phyloP scores from a whole-genome alignment of 2,888 invertebrate genomes.

The Leucoptera coffeella region DNA sequence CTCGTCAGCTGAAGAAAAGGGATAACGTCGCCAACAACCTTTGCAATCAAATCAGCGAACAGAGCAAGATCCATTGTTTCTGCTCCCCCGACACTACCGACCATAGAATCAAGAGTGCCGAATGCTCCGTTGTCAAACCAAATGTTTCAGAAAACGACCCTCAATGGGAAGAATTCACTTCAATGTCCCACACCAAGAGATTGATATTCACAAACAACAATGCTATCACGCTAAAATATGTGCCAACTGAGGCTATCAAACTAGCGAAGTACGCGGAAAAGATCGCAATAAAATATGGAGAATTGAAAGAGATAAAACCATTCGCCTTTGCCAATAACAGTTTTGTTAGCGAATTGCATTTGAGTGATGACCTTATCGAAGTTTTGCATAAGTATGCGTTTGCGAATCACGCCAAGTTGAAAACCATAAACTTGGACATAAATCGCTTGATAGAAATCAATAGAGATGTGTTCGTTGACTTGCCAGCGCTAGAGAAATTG shows the following conservation, averaged over 20 bases:
- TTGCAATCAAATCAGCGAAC: no score
- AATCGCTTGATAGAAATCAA: conserved; percentile 69
- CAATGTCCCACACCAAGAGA: conserved; percentile 55
- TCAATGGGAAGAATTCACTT: conserved; percentile 60
- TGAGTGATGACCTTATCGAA: conserved; percentile 63
- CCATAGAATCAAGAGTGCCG: conserved; percentile 51
- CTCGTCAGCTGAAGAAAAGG: no score
- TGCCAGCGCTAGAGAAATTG: conserved; percentile 64
- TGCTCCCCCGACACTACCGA: conserved; percentile 16
- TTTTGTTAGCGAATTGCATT: conserved; percentile 55
- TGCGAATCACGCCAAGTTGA: conserved; percentile 59
- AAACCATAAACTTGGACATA: conserved; percentile 60
- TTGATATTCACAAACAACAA: conserved; percentile 62
- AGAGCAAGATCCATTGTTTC: conserved; percentile 35
- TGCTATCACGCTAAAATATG: conserved; percentile 57
- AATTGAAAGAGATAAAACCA: conserved; percentile 58
- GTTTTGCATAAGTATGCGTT: conserved; percentile 60
- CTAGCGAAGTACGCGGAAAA: conserved; percentile 44
- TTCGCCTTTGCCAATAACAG: conserved; percentile 69
- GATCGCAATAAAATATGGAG: conserved; percentile 63
- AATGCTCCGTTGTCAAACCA: conserved; percentile 62
- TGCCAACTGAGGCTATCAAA: conserved; percentile 61
- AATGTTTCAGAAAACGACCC: conserved; percentile 53
- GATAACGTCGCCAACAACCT: no score
- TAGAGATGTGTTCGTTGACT: conserved; percentile 64